Conservation (phyloP, 2,113 vertebrate species). For the Ibidorhyncha struthersii region DNA sequence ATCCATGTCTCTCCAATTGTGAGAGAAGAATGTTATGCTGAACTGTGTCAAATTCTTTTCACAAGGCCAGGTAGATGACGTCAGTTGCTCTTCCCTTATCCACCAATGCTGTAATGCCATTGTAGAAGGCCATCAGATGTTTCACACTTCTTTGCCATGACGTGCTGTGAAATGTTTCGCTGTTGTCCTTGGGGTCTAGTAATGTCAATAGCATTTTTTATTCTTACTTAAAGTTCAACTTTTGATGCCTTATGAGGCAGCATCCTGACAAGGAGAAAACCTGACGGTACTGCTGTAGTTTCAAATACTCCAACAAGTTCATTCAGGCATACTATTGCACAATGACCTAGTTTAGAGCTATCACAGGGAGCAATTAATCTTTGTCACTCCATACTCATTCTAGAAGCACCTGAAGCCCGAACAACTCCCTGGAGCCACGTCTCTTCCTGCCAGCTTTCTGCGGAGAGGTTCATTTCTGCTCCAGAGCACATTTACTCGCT, state of each 20-base stretch:
- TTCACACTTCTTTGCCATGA: not conserved
- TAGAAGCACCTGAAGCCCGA: not conserved
- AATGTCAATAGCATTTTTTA: not conserved
- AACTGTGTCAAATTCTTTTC: not conserved
- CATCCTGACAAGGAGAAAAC: not conserved
- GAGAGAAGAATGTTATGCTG: not conserved
- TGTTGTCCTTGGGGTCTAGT: not conserved
- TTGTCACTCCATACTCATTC: constrained; percentile 20
- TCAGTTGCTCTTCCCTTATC: not conserved
- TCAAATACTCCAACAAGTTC: constrained; percentile 24
- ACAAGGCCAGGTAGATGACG: not conserved
- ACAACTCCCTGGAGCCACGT: not conserved
- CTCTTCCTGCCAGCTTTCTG: not conserved
- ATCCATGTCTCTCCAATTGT: not conserved
- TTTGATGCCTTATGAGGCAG: not conserved
- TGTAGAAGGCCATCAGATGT: not conserved
- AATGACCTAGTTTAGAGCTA: constrained; percentile 36
- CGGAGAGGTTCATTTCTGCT: not conserved
- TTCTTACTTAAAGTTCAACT: not conserved
- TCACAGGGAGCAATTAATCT: constrained; percentile 24
- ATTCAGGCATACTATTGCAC: not conserved
- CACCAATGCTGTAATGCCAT: not conserved
- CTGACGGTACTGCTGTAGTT: not conserved
- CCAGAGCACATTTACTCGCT: not conserved
- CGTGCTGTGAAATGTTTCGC: not conserved